A percentile compares a stretch with the other conserved stretches of the same genome.
These are phyloP conservation scores for Menidia beryllina DNA, from an alignment of 2,113 vertebrate species.

Conservation along the genomic window DNA sequence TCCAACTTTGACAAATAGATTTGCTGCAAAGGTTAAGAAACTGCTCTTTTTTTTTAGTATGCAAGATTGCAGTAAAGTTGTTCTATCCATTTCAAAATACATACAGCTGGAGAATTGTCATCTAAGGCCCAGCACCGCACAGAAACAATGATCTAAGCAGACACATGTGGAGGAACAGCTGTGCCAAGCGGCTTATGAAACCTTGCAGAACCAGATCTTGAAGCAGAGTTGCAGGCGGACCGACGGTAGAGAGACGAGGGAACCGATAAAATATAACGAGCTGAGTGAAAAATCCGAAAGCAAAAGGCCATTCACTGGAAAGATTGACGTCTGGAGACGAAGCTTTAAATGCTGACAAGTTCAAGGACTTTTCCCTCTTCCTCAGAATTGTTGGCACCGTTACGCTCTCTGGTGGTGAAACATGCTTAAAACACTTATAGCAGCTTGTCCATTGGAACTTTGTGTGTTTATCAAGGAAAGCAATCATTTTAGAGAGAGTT, in stretches of 20 bases:
- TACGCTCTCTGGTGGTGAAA: slow-evolving; percentile 57
- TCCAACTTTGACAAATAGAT: not conserved
- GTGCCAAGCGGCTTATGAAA: slow-evolving; percentile 53
- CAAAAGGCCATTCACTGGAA: slow-evolving; percentile 68
- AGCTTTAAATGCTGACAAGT: slow-evolving; percentile 43
- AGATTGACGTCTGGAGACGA: slow-evolving; percentile 61
- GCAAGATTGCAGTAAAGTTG: not conserved
- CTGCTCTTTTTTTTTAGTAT: not conserved
- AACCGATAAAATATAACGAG: slow-evolving; percentile 21
- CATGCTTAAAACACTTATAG: not conserved
- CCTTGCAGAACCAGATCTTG: slow-evolving; percentile 12
- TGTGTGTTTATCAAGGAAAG: not conserved
- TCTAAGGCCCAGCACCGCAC: slow-evolving; percentile 6
- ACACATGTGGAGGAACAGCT: slow-evolving; percentile 61
- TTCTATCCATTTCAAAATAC: not conserved
- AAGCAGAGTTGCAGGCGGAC: not conserved
- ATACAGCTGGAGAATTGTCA: slow-evolving; percentile 26
- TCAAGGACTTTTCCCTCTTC: not conserved
- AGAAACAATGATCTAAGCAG: slow-evolving; percentile 42
- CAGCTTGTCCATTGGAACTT: not conserved
- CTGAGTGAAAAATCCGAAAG: slow-evolving; percentile 23
- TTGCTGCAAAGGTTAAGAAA: not conserved
- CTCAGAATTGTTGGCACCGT: not conserved
- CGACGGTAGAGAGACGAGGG: not conserved
- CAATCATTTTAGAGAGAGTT: too few relatives aligned